A percentile compares a stretch with the other conserved stretches of the same genome.
These are phyloP conservation scores for Aphrophora alni DNA, from an alignment of 2,888 invertebrate species.

Conservation along the genomic window DNA sequence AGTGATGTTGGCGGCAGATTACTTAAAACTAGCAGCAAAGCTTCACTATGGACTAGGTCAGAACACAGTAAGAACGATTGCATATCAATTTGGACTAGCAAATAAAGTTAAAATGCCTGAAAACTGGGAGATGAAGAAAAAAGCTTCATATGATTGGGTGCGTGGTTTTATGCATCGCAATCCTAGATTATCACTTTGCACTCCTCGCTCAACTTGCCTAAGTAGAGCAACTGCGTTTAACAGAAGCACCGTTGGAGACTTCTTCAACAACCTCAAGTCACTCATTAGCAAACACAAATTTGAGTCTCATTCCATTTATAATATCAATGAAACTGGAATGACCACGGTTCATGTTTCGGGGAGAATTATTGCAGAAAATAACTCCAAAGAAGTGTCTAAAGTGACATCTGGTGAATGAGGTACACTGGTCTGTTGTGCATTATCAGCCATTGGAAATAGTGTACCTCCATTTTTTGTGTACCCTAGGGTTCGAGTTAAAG, in stretches of 20 bases:
- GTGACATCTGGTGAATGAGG: conserved; percentile 13
- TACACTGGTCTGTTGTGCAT: background rate
- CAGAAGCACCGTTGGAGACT: background rate
- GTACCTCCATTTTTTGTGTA: conserved; percentile 7
- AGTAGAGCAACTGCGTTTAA: conserved; percentile 21
- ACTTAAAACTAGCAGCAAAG: conserved; percentile 10
- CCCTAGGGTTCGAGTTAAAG: conserved; percentile 7
- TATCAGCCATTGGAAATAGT: background rate
- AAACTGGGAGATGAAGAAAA: background rate
- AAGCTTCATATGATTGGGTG: background rate
- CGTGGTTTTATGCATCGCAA: conserved; percentile 12
- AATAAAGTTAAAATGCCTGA: conserved; percentile 14
- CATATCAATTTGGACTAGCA: background rate
- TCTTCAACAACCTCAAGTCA: conserved; percentile 12
- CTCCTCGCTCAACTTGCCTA: conserved; percentile 14
- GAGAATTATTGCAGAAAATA: conserved; percentile 2
- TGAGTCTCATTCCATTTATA: conserved; percentile 52
- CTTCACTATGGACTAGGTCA: conserved; percentile 9
- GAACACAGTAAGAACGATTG: background rate
- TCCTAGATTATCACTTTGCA: background rate
- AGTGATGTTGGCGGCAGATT: background rate
- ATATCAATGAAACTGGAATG: conserved; percentile 56
- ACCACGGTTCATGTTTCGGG: conserved; percentile 50
- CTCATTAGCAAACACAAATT: conserved; percentile 45
- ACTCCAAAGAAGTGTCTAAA: conserved; percentile 2